These are phyloP conservation scores for Puma concolor DNA, from an alignment of 2,113 vertebrate species.

Conservation along the genomic window DNA sequence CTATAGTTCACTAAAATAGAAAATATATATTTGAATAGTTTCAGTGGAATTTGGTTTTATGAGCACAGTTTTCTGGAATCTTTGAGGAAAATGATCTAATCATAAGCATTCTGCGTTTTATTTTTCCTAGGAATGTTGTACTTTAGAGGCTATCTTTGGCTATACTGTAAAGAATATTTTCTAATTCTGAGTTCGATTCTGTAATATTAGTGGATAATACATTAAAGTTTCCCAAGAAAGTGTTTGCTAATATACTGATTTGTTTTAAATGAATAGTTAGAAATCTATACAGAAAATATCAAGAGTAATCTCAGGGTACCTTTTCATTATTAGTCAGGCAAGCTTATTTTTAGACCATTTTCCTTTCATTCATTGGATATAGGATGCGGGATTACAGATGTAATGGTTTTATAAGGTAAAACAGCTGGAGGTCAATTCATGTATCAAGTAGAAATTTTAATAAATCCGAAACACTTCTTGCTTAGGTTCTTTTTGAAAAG, in stretches of 20 bases:
- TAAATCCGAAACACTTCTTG: constrained; percentile 17
- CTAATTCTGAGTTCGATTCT: constrained; percentile 23
- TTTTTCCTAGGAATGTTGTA: background rate
- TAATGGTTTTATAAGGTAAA: constrained; percentile 51
- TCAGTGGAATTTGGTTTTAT: background rate
- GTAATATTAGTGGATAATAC: constrained; percentile 1
- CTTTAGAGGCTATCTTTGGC: background rate
- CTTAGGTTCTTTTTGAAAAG: background rate
- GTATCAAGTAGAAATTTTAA: background rate
- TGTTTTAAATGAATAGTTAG: constrained; percentile 35
- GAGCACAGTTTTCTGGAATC: background rate
- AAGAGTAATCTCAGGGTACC: background rate
- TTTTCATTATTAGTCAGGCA: background rate
- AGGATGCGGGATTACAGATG: background rate
- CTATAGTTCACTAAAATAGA: background rate
- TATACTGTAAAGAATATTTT: background rate
- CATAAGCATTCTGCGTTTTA: background rate
- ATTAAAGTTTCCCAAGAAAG: background rate
- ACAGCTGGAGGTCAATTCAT: background rate
- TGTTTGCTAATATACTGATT: background rate
- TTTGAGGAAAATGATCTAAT: constrained; percentile 10
- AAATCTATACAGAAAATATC: background rate
- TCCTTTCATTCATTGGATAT: background rate
- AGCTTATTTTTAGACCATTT: constrained; percentile 44
- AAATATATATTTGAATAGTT: constrained; percentile 36